phyloP scores from a whole-genome alignment of 1,140 invertebrate genomes.

The Holotrichia oblita region DNA sequence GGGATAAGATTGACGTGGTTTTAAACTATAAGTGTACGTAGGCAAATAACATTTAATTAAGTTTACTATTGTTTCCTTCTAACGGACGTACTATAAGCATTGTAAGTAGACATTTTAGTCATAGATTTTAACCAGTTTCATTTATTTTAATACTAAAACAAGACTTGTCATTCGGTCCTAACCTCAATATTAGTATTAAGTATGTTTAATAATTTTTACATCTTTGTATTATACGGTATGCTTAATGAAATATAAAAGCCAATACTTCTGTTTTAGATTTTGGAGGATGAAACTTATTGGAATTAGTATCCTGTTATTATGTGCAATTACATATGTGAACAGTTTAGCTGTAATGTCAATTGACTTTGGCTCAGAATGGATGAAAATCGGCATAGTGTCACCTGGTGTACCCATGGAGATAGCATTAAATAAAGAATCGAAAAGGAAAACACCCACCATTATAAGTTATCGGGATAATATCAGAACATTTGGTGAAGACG shows the following conservation, averaged over 20 bases:
- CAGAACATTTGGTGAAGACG: conserved; percentile 94
- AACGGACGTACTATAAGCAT: background rate
- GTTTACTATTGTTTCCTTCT: background rate
- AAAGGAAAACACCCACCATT: conserved; percentile 93
- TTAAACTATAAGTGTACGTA: conserved; percentile 8
- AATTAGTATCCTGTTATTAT: conserved; percentile 6
- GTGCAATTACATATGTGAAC: conserved; percentile 49
- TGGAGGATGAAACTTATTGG: background rate
- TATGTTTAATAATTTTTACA: background rate
- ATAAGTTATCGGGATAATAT: conserved; percentile 89
- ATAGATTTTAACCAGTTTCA: background rate
- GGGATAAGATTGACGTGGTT: conserved; percentile 39
- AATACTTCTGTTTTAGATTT: background rate
- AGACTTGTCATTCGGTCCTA: background rate
- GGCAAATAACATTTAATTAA: conserved; percentile 10
- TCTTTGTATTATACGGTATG: background rate
- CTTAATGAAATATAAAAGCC: background rate
- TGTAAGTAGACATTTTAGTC: background rate
- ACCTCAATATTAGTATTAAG: conserved; percentile 23
- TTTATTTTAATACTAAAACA: conserved; percentile 19
- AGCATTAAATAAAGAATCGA: conserved; percentile 96
- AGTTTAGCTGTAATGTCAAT: conserved; percentile 94
- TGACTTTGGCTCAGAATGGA: conserved; percentile 97
- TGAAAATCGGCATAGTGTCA: conserved; percentile 85
- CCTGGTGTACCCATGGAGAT: conserved; percentile 99